Evolutionary conservation across 1,140 invertebrate genomes (phyloP).

Genomic region (Neuroterus valhalla): DNA sequence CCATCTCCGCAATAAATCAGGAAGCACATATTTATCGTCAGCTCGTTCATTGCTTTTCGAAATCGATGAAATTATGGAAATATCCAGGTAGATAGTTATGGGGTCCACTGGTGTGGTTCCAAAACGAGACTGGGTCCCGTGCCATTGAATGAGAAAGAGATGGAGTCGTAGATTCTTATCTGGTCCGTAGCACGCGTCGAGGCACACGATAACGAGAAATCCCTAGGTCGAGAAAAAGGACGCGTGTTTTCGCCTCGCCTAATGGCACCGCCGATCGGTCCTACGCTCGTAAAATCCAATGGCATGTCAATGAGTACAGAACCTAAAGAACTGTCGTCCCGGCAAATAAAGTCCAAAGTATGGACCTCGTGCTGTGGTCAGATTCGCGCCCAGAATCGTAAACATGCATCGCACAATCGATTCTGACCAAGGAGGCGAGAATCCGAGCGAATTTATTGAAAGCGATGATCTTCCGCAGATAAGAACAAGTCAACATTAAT

Average conservation of each 20-base stretch:
- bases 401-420: conserved; percentile 17
- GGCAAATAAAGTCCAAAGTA: conserved; percentile 43
- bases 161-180: conserved; percentile 46
- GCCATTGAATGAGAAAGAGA: background rate
- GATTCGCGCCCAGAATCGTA: conserved; percentile 27
- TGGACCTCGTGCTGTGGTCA: conserved; percentile 20
- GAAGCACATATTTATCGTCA: too few relatives aligned
- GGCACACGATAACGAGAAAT: conserved; percentile 53
- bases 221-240: conserved; percentile 25
- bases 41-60: too few relatives aligned
- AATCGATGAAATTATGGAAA: background rate
- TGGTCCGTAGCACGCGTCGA: conserved; percentile 41
- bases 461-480: conserved; percentile 20
- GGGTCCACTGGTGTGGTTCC: too few relatives aligned
- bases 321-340: conserved; percentile 46
- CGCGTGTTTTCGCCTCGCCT: conserved; percentile 40
- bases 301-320: conserved; percentile 52
- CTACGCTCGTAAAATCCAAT: conserved; percentile 47
- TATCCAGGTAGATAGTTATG: background rate
- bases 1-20: too few relatives aligned
- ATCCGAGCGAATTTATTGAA: conserved; percentile 29
- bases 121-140: too few relatives aligned
- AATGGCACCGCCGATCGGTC: conserved; percentile 43
- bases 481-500: conserved; percentile 17
- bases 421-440: conserved; percentile 10